Evolutionary conservation across 2,113 vertebrate species (phyloP), one percentile per base, ranked within the genome.

Genomic region (Saimiri boliviensis): DNA sequence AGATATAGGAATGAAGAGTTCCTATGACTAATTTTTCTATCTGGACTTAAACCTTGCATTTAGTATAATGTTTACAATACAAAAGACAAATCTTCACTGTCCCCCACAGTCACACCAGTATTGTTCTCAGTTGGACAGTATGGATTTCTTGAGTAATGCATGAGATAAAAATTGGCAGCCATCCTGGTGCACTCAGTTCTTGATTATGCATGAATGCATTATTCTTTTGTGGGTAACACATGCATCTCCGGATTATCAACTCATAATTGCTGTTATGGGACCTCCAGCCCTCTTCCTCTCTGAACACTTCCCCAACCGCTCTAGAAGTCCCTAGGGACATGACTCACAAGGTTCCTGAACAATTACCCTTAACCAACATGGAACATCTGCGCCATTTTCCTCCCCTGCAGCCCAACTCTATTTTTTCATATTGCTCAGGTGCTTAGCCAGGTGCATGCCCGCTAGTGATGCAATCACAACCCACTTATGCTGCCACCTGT

Each of bases 201-300:
- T 92, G 35, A 91, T 95, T 96, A 73, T 81, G 74, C 19, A 86
- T 63, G 68, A 86, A 58, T 81, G n/a, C 45, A 42, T 91, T 83
- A 86, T 96, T 94, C 54, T 93, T 77, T 85, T 56, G 20, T 17
- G 63, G 12, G 83, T 93, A 81, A 66, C 80, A 83, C 54, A 71
- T 97, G 45, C 81, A 66, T 84, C 56, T 89, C 66, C 21, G 3
- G 17, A 86, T 79, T 83, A 63, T 58, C 56, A 76, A 42, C 45
- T 54, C 37, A 32, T 94, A 77, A 81, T 66, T 95, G 79, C 70
- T 93, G 17, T 87, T 92, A 49, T 95, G 70, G 89, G 60, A 74
- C 9, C 70, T 89, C 73, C n/a, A 91, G 35, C 45, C 9, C 35
- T n/a, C 60, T 71, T 93, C 19, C 25, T 94, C 42, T 40, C 76